phyloP scores from a whole-genome alignment of 1,140 invertebrate genomes.

The Pissodes strobi region DNA sequence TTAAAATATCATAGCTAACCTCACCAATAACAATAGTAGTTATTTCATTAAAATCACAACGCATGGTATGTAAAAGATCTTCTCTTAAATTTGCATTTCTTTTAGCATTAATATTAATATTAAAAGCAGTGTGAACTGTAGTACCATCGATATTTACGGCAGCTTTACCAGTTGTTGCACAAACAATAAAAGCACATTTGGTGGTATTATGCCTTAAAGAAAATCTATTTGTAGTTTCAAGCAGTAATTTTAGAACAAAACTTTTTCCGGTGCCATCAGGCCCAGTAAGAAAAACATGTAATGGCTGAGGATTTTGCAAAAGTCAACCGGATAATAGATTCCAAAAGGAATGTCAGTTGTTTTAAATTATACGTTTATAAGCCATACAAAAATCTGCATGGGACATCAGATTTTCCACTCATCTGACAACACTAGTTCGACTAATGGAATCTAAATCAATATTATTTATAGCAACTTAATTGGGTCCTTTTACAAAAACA shows the following conservation, averaged over 20 bases:
- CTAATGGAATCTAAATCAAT: background rate
- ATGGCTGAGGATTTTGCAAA: background rate
- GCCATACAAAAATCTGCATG: background rate
- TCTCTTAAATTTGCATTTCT: too few relatives aligned
- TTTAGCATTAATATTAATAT: too few relatives aligned
- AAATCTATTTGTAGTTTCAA: background rate
- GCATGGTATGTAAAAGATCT: background rate
- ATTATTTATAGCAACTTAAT: background rate
- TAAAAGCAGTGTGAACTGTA: too few relatives aligned
- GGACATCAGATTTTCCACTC: background rate
- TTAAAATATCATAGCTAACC: too few relatives aligned
- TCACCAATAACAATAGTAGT: too few relatives aligned
- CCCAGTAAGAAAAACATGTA: background rate
- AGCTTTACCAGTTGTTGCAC: too few relatives aligned
- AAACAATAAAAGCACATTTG: too few relatives aligned
- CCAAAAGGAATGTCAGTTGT: too few relatives aligned
- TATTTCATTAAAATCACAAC: too few relatives aligned
- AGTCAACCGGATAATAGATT: background rate
- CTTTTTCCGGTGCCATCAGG: background rate
- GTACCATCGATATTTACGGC: too few relatives aligned
- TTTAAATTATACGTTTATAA: background rate
- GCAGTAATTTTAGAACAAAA: background rate
- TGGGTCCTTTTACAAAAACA: background rate
- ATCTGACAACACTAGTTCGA: background rate
- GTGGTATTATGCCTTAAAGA: too few relatives aligned